phyloP scores from a whole-genome alignment of 2,888 invertebrate species.

The Dermolepida albohirtum region DNA sequence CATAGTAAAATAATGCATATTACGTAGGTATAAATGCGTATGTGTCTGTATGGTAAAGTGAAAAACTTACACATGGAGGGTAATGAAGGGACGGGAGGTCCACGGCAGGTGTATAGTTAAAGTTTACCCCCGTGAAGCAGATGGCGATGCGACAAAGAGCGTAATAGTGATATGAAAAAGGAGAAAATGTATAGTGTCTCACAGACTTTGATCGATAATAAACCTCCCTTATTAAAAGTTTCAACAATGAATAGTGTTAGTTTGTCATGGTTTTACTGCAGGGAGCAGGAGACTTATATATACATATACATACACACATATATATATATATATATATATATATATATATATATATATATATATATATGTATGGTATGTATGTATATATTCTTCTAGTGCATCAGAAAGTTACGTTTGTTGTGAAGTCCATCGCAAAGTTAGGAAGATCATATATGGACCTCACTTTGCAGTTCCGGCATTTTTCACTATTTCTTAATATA shows the following conservation, averaged over 20 bases:
- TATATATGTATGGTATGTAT: no score
- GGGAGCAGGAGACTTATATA: no score
- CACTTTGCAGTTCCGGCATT: no score
- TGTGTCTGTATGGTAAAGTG: conserved; percentile 8
- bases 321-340: no score
- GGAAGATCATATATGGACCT: no score
- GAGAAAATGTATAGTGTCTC: conserved; percentile 22
- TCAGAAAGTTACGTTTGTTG: no score
- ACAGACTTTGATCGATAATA: conserved; percentile 44
- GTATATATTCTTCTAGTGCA: no score
- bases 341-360: no score
- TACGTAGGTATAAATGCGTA: background rate
- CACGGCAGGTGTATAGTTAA: conserved; percentile 56
- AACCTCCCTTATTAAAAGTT: conserved; percentile 43
- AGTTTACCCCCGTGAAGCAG: conserved; percentile 54
- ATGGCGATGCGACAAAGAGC: conserved; percentile 47
- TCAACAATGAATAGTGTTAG: conserved; percentile 41
- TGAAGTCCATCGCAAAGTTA: no score
- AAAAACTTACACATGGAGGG: conserved; percentile 53
- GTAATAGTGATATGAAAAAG: conserved; percentile 4
- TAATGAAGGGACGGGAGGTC: conserved; percentile 55
- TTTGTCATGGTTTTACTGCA: conserved; percentile 20
- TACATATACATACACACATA: no score
- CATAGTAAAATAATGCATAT: background rate
- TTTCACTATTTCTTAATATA: no score